Evolutionary conservation across 2,113 vertebrate species (phyloP), one percentile per base, ranked within the genome.

Genomic region (Vulpes lagopus): DNA sequence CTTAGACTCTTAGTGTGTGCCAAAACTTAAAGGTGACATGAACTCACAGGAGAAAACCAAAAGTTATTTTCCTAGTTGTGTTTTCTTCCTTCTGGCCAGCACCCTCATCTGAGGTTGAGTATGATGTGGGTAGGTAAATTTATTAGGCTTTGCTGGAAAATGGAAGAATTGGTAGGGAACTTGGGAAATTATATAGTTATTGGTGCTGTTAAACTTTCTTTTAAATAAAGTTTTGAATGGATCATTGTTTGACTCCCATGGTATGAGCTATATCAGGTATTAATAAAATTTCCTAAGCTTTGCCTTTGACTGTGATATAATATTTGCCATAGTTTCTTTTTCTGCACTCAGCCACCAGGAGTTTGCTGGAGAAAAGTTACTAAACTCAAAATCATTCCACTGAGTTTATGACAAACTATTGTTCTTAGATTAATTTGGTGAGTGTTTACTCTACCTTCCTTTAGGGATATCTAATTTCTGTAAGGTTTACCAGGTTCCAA

Each of bases 291-390:
- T 11, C 25, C 23, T 62, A 51, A 69, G 3, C 62, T 81, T 86
- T 94, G 38, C 64, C 8, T 91, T 84, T 91, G 19, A 71, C 71
- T 38, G 35, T 65, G 51, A 57, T 85, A 9, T 43, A 94, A 79
- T 51, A 91, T 84, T 27, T 80, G 25, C n/a, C 27, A 2, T 65
- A 53, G 4, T 64, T 53, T 73, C 25, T 20, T 74, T 88, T 76
- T 62, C 64, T 89, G 17, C 53, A 55, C 15, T 94, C 35, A 84
- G 60, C 38, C 2, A 85, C 9, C 15, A 92, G 86, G 30, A 83
- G 14, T 25, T 95, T 65, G 23, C 17, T 94, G 60, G 43, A 83
- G 65, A 89, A 94, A 93, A 91, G 4, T 79, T 87, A 80, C 19
- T 79, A 87, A 91, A 83, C 2, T 83, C 62, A 88, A 84, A 94